Conservation (phyloP, 2,797 vertebrate species). For the Pempheris klunzingeri region DNA sequence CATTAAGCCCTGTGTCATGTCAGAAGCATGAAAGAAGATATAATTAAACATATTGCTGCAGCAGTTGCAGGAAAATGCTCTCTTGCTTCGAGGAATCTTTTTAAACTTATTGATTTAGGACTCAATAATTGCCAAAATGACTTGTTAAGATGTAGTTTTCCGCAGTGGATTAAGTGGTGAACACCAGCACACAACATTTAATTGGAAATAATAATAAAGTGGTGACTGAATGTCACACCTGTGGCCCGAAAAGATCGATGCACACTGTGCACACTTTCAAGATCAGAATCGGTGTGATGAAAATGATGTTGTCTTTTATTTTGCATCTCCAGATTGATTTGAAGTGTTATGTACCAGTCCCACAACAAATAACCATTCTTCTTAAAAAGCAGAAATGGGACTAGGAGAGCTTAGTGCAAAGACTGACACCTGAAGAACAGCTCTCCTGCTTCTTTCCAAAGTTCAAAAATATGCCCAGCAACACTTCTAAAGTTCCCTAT, state of each 20-base stretch:
- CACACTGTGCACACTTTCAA: too few species aligned
- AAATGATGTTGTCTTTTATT: background rate
- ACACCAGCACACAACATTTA: background rate
- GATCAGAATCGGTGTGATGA: background rate
- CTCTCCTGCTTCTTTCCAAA: background rate
- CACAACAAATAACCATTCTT: too few species aligned
- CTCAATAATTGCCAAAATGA: conserved; percentile 6
- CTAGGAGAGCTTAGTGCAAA: background rate
- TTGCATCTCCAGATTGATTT: background rate
- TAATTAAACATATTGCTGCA: background rate
- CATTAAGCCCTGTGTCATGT: background rate
- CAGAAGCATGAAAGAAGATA: conserved; percentile 1
- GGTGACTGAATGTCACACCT: background rate
- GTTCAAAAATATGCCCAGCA: background rate
- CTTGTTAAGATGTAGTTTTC: conserved; percentile 6
- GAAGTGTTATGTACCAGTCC: background rate
- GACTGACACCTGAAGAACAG: background rate
- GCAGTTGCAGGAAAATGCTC: background rate
- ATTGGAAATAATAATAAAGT: background rate
- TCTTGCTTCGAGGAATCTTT: background rate
- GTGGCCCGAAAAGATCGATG: background rate
- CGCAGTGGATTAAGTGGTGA: background rate
- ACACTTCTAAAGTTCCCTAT: background rate
- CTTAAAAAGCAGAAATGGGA: too few species aligned
- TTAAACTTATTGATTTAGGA: conserved; percentile 10